Evolutionary conservation across 2,888 invertebrate genomes (phyloP).

Genomic region (Blera fallax): DNA sequence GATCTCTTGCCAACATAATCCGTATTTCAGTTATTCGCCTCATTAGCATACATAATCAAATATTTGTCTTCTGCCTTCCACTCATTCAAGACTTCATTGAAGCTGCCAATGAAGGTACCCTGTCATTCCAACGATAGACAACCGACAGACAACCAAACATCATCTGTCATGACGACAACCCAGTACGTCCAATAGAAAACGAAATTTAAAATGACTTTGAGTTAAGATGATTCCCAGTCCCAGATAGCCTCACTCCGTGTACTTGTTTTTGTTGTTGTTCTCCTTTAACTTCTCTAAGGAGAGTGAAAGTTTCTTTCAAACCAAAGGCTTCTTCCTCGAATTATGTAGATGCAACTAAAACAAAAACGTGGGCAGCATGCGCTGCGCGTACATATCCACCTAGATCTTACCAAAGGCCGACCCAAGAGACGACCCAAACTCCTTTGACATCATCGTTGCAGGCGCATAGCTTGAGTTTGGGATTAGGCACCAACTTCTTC

Average conservation of each 20-base stretch:
- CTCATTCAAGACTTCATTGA: slow-evolving; percentile 11
- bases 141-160: slow-evolving; percentile 59
- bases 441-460: slow-evolving; percentile 72
- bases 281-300: slow-evolving; percentile 18
- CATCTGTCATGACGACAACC: slow-evolving; percentile 38
- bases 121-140: slow-evolving; percentile 26
- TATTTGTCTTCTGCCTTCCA: neutral
- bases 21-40: neutral
- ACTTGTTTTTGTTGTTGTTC: neutral
- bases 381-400: slow-evolving; percentile 32
- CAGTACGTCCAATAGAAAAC: slow-evolving; percentile 42
- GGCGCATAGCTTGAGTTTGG: slow-evolving; percentile 41
- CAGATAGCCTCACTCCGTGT: slow-evolving; percentile 43
- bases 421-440: slow-evolving; percentile 69
- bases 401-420: slow-evolving; percentile 51
- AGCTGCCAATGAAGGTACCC: slow-evolving; percentile 37
- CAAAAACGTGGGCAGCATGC: slow-evolving; percentile 67
- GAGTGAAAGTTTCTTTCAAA: slow-evolving; percentile 68
- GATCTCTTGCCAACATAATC: neutral
- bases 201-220: slow-evolving; percentile 62
- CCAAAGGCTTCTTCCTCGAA: slow-evolving; percentile 61
- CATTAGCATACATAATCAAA: slow-evolving; percentile 35
- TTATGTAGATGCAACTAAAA: slow-evolving; percentile 61
- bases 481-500: slow-evolving; percentile 21
- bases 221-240: slow-evolving; percentile 65